Evolutionary conservation across 37 sponge, comb jelly and placozoan genomes (phyloP), one percentile per base, ranked within the genome.

Genomic region (Mnemiopsis leidyi): DNA sequence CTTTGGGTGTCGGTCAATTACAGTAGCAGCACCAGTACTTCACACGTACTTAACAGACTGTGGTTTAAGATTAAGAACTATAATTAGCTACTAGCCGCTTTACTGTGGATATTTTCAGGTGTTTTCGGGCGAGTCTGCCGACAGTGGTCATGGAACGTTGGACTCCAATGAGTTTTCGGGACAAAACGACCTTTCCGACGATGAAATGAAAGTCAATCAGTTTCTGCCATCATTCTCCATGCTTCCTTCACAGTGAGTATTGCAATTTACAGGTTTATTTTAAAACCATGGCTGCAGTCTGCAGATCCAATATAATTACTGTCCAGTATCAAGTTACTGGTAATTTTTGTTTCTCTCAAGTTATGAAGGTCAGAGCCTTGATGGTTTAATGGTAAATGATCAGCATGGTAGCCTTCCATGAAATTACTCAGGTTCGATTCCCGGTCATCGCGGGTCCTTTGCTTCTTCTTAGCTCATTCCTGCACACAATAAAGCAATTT

Each of bases 331-430:
- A 48, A 48, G 61, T 48, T 48, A 48, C 61, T 13, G 61, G 61
- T 48, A 48, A 48, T 48, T 18, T 48, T 48, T 48, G 61, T n/a
- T n/a, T n/a, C n/a, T n/a, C n/a, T n/a, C n/a, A n/a, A n/a, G n/a
- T n/a, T n/a, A n/a, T n/a, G n/a, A n/a, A n/a, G 9, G 79, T 77
- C 32, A 32, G 90, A 39, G 90, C 90, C 61, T 39, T 85, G 90
- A 37, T 85, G 90, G 90, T 85, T 39, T 85, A 85, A 85, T 85
- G 90, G 90, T 39, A 39, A 85, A 85, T 85, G 90, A 61, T 85
- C 90, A 85, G 90, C 90, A 85, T 85, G 21, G 90, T 85, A 39
- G 90, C 90, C 90, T 85, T 85, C 90, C 90, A 85, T 39, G 90
- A 39, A 85, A 61, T 85, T 39, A 85, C 39, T 61, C 90, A 61